Conservation (phyloP, 2,113 vertebrate species). For the Bucco capensis region DNA sequence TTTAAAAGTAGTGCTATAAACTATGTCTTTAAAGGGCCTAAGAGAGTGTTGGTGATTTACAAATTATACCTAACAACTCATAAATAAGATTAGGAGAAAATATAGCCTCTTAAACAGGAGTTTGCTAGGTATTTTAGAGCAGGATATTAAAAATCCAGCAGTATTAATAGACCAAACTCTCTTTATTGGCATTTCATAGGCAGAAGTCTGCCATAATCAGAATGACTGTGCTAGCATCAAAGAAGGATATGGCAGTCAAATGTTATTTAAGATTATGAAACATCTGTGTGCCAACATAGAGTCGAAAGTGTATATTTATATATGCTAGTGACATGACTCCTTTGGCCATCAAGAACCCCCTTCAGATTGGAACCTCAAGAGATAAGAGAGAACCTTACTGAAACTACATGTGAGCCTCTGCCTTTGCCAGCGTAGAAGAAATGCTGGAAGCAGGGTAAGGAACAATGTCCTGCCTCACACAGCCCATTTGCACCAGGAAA, state of each 20-base stretch:
- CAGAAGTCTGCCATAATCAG: neutral
- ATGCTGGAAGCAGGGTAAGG: neutral
- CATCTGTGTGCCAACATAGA: neutral
- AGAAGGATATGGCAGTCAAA: neutral
- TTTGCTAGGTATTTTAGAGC: neutral
- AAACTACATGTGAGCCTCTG: neutral
- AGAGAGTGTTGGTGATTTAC: neutral
- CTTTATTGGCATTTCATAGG: conserved; percentile 2
- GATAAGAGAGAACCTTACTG: neutral
- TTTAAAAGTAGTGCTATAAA: neutral
- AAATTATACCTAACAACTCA: neutral
- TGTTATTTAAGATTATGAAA: neutral
- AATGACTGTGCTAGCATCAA: neutral
- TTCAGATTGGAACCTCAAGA: neutral
- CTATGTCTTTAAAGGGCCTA: neutral
- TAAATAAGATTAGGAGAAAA: conserved; percentile 7
- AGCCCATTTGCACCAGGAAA: neutral
- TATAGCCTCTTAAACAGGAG: neutral
- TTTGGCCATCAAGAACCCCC: neutral
- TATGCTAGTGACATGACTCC: neutral
- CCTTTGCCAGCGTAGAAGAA: neutral
- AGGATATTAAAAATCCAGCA: neutral
- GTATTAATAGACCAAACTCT: neutral
- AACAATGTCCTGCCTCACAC: neutral
- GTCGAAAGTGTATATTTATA: neutral